These are phyloP conservation scores for Oligia strigilis DNA, from an alignment of 2,888 invertebrate species.

Conservation along the genomic window DNA sequence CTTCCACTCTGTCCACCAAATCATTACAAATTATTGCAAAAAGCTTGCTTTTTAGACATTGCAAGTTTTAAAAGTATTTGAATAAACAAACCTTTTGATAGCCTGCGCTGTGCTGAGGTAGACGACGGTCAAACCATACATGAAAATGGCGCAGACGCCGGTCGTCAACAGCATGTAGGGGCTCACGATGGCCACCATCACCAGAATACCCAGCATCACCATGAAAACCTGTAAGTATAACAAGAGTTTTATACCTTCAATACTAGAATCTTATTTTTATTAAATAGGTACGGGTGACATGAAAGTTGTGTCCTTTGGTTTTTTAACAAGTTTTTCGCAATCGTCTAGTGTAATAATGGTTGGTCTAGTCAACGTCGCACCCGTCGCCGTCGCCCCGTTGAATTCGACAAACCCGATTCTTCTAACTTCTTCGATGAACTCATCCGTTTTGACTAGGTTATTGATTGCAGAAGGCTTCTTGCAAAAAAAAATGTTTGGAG, in stretches of 20 bases:
- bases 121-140: slow-evolving; percentile 92
- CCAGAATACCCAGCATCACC: slow-evolving; percentile 93
- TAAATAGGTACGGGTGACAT: background rate
- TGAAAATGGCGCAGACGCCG: slow-evolving; percentile 91
- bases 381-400: fast-evolving
- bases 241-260: background rate
- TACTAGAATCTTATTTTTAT: background rate
- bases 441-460: background rate
- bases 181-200: slow-evolving; percentile 93
- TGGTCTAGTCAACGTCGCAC: background rate
- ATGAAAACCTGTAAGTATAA: slow-evolving; percentile 89
- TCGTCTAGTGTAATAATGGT: background rate
- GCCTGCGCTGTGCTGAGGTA: slow-evolving; percentile 94
- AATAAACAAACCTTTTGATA: slow-evolving; percentile 90
- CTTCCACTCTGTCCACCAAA: slow-evolving; percentile 79
- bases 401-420: background rate
- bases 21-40: background rate
- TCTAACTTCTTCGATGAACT: too few species aligned
- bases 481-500: too few species aligned
- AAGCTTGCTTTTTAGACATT: background rate
- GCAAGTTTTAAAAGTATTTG: background rate
- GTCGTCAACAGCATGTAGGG: slow-evolving; percentile 93
- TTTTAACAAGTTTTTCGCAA: background rate
- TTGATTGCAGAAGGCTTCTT: too few species aligned
- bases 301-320: background rate